Evolutionary conservation across 2,888 invertebrate species (phyloP).

Genomic region (Sminthurides aquaticus): DNA sequence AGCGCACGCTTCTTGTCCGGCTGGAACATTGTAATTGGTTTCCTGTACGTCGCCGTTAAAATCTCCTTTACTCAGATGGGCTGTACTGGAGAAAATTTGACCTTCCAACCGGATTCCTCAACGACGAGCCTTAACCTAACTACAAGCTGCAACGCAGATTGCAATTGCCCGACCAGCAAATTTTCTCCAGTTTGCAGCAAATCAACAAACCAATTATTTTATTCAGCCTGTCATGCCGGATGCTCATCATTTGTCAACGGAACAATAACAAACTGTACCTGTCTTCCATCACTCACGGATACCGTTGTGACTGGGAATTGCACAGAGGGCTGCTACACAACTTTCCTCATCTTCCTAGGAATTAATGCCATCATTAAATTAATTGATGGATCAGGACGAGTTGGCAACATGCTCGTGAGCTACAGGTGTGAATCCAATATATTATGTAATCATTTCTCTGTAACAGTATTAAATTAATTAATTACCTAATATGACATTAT

Average conservation of each 20-base stretch:
- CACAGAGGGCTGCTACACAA: constrained; percentile 27
- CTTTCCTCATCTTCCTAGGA: constrained; percentile 44
- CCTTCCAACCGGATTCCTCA: constrained; percentile 2
- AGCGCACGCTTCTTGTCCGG: constrained; percentile 53
- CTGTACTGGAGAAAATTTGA: constrained; percentile 10
- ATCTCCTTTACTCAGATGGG: constrained; percentile 21
- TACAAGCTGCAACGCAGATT: constrained; percentile 46
- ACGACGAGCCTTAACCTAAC: constrained; percentile 12
- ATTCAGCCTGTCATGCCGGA: constrained; percentile 67
- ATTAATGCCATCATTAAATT: constrained; percentile 51
- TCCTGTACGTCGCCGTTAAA: constrained; percentile 52
- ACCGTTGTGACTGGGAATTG: constrained; percentile 31
- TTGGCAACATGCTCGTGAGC: constrained; percentile 59
- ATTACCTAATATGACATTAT: too few species aligned
- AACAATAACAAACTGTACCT: constrained; percentile 29
- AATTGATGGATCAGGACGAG: constrained; percentile 57
- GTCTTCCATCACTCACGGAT: constrained; percentile 20
- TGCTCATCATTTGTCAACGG: constrained; percentile 48
- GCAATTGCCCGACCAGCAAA: constrained; percentile 53
- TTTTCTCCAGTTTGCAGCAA: constrained; percentile 60
- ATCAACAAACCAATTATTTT: constrained; percentile 55
- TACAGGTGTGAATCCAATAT: constrained; percentile 50
- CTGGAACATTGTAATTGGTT: constrained; percentile 59
- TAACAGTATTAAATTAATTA: not conserved
- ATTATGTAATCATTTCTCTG: not conserved